These are phyloP conservation scores for Copidosoma floridanum DNA, from an alignment of 1,140 invertebrate species.

Conservation along the genomic window DNA sequence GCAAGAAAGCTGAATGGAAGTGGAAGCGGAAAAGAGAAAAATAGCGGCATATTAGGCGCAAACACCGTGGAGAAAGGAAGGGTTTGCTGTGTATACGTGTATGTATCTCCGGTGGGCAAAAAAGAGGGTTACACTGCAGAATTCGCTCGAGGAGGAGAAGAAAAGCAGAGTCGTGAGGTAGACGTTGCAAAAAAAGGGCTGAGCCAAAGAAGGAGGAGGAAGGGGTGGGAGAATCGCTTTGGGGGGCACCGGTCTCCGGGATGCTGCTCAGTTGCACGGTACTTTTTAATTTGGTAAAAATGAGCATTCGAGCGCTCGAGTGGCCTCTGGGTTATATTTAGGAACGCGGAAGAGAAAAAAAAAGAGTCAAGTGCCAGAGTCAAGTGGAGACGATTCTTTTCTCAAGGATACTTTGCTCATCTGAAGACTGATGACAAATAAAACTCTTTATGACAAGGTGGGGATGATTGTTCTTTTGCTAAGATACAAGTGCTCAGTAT, in stretches of 20 bases:
- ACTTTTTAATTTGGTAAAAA: constrained; percentile 59
- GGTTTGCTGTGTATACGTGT: too few relatives aligned
- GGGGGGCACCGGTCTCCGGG: too few relatives aligned
- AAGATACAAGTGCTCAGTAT: too few relatives aligned
- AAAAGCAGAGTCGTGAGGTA: constrained; percentile 32
- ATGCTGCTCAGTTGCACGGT: constrained; percentile 53
- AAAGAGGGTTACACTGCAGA: too few relatives aligned
- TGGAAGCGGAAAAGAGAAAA: constrained; percentile 32
- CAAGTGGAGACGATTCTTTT: not conserved
- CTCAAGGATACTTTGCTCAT: not conserved
- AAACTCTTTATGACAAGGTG: not conserved
- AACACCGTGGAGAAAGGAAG: too few relatives aligned
- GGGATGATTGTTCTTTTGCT: too few relatives aligned
- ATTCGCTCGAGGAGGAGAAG: too few relatives aligned
- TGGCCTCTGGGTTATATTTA: not conserved
- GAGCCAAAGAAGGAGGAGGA: too few relatives aligned
- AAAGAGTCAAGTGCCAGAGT: not conserved
- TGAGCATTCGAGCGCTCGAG: constrained; percentile 51
- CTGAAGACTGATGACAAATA: constrained; percentile 1
- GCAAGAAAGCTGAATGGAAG: constrained; percentile 9
- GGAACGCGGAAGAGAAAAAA: not conserved
- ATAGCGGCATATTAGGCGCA: constrained; percentile 47
- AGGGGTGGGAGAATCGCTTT: constrained; percentile 40
- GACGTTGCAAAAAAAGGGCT: constrained; percentile 30
- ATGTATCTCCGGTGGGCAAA: constrained; percentile 38